Conservation (phyloP, 2,888 invertebrate species). For the Agonum fuliginosum region DNA sequence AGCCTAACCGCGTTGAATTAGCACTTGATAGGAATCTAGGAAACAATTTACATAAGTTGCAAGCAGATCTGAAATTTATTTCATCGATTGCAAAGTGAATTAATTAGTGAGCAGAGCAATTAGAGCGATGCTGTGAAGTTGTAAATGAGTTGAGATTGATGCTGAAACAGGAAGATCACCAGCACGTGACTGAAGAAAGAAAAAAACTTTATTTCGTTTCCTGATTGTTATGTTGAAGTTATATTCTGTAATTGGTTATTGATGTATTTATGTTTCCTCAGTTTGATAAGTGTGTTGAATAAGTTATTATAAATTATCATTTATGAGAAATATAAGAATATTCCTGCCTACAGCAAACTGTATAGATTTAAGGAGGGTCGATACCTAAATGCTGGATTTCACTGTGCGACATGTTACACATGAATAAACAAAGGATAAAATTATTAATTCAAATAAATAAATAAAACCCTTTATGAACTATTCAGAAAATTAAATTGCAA, state of each 20-base stretch:
- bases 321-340: too few relatives aligned
- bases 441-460: too few relatives aligned
- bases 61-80: background rate
- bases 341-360: too few relatives aligned
- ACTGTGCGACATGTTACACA: too few relatives aligned
- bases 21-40: background rate
- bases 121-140: conserved; percentile 8
- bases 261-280: background rate
- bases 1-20: background rate
- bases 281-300: background rate
- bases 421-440: too few relatives aligned
- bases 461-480: too few relatives aligned
- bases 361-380: too few relatives aligned
- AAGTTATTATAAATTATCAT: background rate
- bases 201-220: too few relatives aligned
- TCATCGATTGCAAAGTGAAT: conserved; percentile 4
- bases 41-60: background rate
- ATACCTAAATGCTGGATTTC: too few relatives aligned
- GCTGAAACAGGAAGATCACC: background rate
- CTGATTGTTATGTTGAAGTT: background rate
- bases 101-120: conserved; percentile 3
- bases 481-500: too few relatives aligned
- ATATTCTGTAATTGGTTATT: background rate
- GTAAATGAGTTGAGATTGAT: background rate
- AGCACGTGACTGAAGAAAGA: background rate